These are phyloP conservation scores for Mactra quadrangularis DNA, from an alignment of 1,140 invertebrate species.

Conservation along the genomic window DNA sequence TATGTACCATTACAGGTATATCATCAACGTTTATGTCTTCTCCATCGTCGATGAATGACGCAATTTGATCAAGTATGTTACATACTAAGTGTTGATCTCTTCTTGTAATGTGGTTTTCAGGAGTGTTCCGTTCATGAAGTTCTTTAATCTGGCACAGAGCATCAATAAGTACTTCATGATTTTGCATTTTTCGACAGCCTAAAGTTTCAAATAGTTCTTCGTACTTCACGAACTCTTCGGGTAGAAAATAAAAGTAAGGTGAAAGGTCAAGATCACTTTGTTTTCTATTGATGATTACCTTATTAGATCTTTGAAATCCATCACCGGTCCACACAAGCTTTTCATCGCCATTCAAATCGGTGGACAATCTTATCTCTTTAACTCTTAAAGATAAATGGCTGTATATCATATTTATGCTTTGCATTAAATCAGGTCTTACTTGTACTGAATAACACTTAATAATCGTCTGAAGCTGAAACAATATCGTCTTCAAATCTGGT, in stretches of 20 bases:
- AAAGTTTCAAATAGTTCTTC: neutral
- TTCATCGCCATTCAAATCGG: neutral
- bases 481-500: neutral
- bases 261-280: slow-evolving; percentile 2
- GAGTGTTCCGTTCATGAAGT: neutral
- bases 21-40: slow-evolving; percentile 11
- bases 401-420: slow-evolving; percentile 6
- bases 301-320: neutral
- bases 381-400: neutral
- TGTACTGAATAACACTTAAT: neutral
- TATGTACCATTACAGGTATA: slow-evolving; percentile 46
- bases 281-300: neutral
- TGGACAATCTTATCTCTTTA: neutral
- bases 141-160: neutral
- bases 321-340: slow-evolving; percentile 16
- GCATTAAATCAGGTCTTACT: neutral
- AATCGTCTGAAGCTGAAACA: slow-evolving; percentile 1
- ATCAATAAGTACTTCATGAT: neutral
- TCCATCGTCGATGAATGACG: slow-evolving; percentile 21
- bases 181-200: slow-evolving; percentile 20
- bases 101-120: neutral
- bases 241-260: slow-evolving; percentile 21
- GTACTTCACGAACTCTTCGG: slow-evolving; percentile 12
- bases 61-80: slow-evolving; percentile 20
- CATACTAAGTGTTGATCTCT: slow-evolving; percentile 3